Evolutionary conservation across 2,888 invertebrate species (phyloP).

Genomic region (Heliconius sara): DNA sequence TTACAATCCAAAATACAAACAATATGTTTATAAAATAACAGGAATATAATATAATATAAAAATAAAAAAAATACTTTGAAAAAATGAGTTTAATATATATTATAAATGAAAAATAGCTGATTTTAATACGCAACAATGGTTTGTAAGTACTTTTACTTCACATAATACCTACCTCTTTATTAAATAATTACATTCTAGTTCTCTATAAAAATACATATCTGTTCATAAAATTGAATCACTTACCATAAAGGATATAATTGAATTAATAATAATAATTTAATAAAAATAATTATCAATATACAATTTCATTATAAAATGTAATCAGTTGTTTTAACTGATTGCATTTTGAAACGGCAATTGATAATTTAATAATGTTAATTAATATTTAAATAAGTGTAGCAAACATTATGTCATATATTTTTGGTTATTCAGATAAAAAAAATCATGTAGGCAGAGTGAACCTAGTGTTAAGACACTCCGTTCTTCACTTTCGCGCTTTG

Average conservation of each 20-base stretch:
- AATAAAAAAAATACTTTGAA: neutral
- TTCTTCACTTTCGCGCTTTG: too few species aligned
- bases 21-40: neutral
- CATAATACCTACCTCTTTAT: neutral
- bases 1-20: neutral
- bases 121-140: constrained; percentile 18
- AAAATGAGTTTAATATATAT: neutral
- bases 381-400: too few species aligned
- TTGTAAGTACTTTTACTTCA: constrained; percentile 16
- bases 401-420: too few species aligned
- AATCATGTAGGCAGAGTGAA: too few species aligned
- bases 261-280: neutral
- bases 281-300: neutral
- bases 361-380: neutral
- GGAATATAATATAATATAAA: neutral
- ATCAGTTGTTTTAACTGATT: neutral
- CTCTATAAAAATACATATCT: neutral
- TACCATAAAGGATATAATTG: neutral
- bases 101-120: neutral
- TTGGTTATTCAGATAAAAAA: neutral
- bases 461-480: too few species aligned
- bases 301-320: neutral
- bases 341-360: neutral
- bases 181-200: neutral
- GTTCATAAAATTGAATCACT: neutral